Percentiles rank a stretch among this genome's conserved stretches.
Evolutionary conservation across 2,888 invertebrate genomes (phyloP).

Genomic region (Orthosia cruda): DNA sequence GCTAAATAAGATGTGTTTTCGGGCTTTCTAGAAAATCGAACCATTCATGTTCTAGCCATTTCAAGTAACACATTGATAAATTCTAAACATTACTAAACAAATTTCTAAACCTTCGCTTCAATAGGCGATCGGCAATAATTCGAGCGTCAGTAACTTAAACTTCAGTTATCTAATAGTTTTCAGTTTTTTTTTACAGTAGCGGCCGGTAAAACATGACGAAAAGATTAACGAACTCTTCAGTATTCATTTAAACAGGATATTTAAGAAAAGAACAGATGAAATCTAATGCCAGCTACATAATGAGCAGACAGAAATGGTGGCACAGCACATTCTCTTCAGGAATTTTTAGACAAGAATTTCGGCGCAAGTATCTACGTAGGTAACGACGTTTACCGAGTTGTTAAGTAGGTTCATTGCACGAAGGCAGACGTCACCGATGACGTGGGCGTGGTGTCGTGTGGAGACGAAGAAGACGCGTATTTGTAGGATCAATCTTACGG

Average conservation of each 20-base stretch:
- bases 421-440: conserved; percentile 46
- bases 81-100: too few relatives aligned
- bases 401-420: conserved; percentile 46
- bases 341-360: conserved; percentile 14
- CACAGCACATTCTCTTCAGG: conserved; percentile 3
- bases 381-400: conserved; percentile 10
- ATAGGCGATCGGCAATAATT: too few relatives aligned
- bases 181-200: not conserved
- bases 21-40: not conserved
- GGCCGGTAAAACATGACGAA: not conserved
- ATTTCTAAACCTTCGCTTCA: not conserved
- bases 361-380: conserved; percentile 33
- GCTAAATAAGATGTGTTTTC: not conserved
- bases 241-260: not conserved
- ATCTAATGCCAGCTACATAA: not conserved
- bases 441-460: conserved; percentile 33
- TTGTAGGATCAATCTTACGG: conserved; percentile 20
- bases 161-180: not conserved
- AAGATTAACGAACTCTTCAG: not conserved
- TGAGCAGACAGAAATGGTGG: not conserved
- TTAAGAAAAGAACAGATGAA: not conserved
- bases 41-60: not conserved
- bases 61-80: not conserved
- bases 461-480: conserved; percentile 7
- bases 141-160: not conserved